Evolutionary conservation across 1,140 invertebrate species (phyloP), one percentile per base, ranked within the genome.

Genomic region (Drosophila funebris): DNA sequence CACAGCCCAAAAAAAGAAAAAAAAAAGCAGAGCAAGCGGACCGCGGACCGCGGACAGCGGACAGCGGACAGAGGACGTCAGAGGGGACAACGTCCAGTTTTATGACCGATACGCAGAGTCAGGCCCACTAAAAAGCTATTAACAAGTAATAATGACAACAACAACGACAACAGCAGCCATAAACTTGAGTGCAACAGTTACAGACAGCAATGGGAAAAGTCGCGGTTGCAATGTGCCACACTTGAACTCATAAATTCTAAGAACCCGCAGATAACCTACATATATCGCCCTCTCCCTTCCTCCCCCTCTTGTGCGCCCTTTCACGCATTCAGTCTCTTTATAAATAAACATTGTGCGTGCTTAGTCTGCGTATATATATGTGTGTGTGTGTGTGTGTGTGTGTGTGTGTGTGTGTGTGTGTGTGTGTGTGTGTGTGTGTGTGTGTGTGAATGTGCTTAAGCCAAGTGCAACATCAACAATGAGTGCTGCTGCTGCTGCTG

Each of bases 161-260:
- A 3, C 53, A 76, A 4, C 64, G 69, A 2, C 58, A 60, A 13
- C 31, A 62, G 11, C 56, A 66, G 37, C 81, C 82, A 87, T 84
- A 77, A 80, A 77, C 76, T 69, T 63, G 63, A 87, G 82, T 87
- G 83, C 83, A 78, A 78, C 83, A 82, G 83, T 82, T 82, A 72
- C 24, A 14, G 54, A 22, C 39, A 46, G 41, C 44, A 52, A 16
- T 66, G 61, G 68, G 53, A 63, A 85, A 74, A 70, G 78, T 81
- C 69, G 81, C 82, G 66, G 78, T 68, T 60, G 75, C 67, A 46
- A 70, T 71, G 70, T 66, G 78, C 67, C 83, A 88, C 83, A 87
- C 83, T 87, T 87, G 83, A 87, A 88, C 83, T 76, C 76, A 87
- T 87, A 83, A 87, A 87, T 87, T 88, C 83, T 67, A 68, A 88